These are phyloP conservation scores for Drosophila tristis DNA, from an alignment of 1,140 invertebrate genomes.

Conservation along the genomic window DNA sequence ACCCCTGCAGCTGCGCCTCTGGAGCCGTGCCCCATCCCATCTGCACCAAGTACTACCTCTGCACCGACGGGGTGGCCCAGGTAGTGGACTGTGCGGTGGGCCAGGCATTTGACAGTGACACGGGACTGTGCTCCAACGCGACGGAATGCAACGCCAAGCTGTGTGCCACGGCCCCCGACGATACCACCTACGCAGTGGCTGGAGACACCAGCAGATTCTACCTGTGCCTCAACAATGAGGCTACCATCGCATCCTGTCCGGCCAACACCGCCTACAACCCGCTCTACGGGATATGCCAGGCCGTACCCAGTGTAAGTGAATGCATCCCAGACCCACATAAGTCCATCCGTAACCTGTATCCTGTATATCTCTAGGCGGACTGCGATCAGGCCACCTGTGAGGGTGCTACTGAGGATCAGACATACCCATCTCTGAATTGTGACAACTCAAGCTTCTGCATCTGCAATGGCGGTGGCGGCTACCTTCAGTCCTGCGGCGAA, in stretches of 20 bases:
- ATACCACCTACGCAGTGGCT: conserved; percentile 26
- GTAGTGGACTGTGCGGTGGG: conserved; percentile 53
- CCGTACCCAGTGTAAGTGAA: conserved; percentile 63
- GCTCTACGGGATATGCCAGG: conserved; percentile 27
- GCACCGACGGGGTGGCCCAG: conserved; percentile 50
- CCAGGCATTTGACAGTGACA: conserved; percentile 38
- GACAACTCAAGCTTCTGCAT: conserved; percentile 55
- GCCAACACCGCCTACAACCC: background rate
- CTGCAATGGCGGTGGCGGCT: conserved; percentile 44
- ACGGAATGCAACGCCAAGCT: conserved; percentile 29
- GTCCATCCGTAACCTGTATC: background rate
- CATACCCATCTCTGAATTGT: conserved; percentile 32
- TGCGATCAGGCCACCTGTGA: conserved; percentile 63
- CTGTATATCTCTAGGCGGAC: conserved; percentile 17
- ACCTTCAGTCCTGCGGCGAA: conserved; percentile 23
- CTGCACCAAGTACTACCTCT: conserved; percentile 70
- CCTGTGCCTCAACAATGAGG: conserved; percentile 24
- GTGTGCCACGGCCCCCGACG: conserved; percentile 27
- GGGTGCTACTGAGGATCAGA: background rate
- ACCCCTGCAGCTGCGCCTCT: conserved; percentile 56
- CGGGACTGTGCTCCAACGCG: conserved; percentile 27
- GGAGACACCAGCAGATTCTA: conserved; percentile 51
- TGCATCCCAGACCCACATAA: too few relatives aligned
- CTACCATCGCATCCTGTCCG: conserved; percentile 40
- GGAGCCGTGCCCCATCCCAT: conserved; percentile 67